Base-by-base conservation (phyloP, 2,888 invertebrate species). In the Octonoba sinensis region DNA sequence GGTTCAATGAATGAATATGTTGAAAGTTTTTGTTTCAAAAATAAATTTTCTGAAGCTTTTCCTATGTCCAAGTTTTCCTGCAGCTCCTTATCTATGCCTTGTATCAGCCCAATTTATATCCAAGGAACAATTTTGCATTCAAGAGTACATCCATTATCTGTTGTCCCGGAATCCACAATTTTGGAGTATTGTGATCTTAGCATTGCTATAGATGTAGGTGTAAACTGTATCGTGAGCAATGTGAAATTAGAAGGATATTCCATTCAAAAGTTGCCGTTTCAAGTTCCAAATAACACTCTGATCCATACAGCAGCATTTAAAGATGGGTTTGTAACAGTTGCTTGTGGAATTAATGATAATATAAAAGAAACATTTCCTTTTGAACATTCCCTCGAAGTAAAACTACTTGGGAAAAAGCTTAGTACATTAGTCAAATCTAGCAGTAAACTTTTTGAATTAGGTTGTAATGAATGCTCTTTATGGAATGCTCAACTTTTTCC, bases 151-250 rank as follows among this genome's bases (percentile, higher is more conserved):
- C 54, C 65, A 1, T 65, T 83, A 0, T 87, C 87, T 0, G 65
- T 46, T 13, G 78, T 88, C 46, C 84, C 85, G 0, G 46, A 79
- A 27, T 65, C 66, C 22, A 44, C 79, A 6, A 86, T 89, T 1
- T 83, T 89, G 0, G 89, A 89, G 73, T 89, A 87, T 83, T 89
- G 89, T 79, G 82, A 87, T 44, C 88, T 89, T 83, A 83, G 85
- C n/a, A 65, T 86, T 16, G 86, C 87, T 24, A 79, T 88, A 6
- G 64, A 84, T 16, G 83, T 89, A 36, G 86, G 87, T 2, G 82
- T 84, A 18, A 86, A 87, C 66, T 87, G 87, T 75, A 87, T 89
- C 47, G 44, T 89, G 49, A 89, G 88, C 79, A 88, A 88, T 84
- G 20, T 83, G 3, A 85, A 86, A 18, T 20, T 84, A 3, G 22